Conservation (phyloP, 1,140 invertebrate genomes). For the Luehdorfia chinensis region DNA sequence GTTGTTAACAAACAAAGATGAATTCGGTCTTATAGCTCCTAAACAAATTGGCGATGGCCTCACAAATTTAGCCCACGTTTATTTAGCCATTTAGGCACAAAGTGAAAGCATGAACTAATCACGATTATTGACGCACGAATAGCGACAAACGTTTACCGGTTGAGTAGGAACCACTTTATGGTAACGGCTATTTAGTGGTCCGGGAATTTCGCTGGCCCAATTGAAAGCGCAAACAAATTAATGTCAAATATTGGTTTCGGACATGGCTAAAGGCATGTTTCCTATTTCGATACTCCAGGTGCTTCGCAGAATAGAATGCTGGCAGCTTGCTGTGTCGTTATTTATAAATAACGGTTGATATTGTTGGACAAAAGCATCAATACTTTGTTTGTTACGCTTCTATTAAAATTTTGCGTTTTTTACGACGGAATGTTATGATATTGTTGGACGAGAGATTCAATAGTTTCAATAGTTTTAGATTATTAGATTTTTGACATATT, state of each 20-base stretch:
- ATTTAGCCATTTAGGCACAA: slow-evolving; percentile 20
- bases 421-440: too few species aligned
- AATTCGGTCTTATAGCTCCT: too few species aligned
- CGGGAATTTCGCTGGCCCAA: slow-evolving; percentile 7
- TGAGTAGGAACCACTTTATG: slow-evolving; percentile 9
- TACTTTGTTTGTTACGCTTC: too few species aligned
- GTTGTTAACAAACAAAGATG: too few species aligned
- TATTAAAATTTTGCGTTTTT: too few species aligned
- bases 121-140: slow-evolving; percentile 35
- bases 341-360: background rate
- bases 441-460: too few species aligned
- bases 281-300: background rate
- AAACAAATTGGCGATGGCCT: too few species aligned
- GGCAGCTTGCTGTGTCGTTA: background rate
- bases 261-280: background rate
- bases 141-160: slow-evolving; percentile 15
- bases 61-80: slow-evolving; percentile 23
- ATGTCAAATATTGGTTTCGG: slow-evolving; percentile 7
- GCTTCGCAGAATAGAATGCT: too few species aligned
- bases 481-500: too few species aligned
- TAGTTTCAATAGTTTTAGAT: too few species aligned
- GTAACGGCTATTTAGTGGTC: slow-evolving; percentile 18
- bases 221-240: slow-evolving; percentile 15
- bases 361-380: too few species aligned
- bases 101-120: slow-evolving; percentile 30